phyloP scores from a whole-genome alignment of 2,113 vertebrate species.

The Erythrolamprus reginae region DNA sequence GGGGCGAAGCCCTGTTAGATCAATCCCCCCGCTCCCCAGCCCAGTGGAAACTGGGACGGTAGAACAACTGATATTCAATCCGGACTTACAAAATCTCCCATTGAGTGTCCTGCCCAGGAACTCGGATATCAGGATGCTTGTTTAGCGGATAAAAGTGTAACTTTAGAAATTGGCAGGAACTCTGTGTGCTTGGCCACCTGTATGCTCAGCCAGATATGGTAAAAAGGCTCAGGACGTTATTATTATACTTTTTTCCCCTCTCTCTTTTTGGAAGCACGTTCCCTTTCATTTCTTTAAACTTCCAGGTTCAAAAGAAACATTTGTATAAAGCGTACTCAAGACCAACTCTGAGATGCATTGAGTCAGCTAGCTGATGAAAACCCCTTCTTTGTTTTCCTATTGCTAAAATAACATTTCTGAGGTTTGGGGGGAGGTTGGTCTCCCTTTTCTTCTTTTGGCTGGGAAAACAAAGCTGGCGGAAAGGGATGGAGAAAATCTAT shows the following conservation, averaged over 20 bases:
- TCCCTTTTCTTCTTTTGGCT: conserved; percentile 35
- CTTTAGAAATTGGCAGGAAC: conserved; percentile 83
- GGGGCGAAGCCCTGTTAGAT: conserved; percentile 61
- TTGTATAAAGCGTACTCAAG: conserved; percentile 23
- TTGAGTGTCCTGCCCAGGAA: conserved; percentile 73
- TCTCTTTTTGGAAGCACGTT: conserved; percentile 49
- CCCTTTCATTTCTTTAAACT: conserved; percentile 65
- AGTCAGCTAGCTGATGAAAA: conserved; percentile 52
- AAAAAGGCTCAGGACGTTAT: conserved; percentile 54
- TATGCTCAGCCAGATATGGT: conserved; percentile 68
- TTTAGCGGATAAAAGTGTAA: conserved; percentile 82
- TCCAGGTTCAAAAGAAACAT: conserved; percentile 66
- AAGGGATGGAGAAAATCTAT: conserved; percentile 29
- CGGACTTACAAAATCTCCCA: conserved; percentile 64
- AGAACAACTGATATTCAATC: conserved; percentile 76
- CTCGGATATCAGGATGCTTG: conserved; percentile 78
- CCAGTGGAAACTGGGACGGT: conserved; percentile 60
- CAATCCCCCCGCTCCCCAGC: conserved; percentile 60
- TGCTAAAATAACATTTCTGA: conserved; percentile 63
- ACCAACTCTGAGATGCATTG: conserved; percentile 60
- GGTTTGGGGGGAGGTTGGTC: background rate
- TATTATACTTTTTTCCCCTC: background rate
- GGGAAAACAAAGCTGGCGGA: conserved; percentile 41
- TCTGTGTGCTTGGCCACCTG: conserved; percentile 72
- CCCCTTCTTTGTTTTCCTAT: conserved; percentile 51